Percentiles rank a stretch among this genome's conserved stretches.
phyloP scores from a whole-genome alignment of 2,888 invertebrate genomes.

The Schrankia costaestrigalis region DNA sequence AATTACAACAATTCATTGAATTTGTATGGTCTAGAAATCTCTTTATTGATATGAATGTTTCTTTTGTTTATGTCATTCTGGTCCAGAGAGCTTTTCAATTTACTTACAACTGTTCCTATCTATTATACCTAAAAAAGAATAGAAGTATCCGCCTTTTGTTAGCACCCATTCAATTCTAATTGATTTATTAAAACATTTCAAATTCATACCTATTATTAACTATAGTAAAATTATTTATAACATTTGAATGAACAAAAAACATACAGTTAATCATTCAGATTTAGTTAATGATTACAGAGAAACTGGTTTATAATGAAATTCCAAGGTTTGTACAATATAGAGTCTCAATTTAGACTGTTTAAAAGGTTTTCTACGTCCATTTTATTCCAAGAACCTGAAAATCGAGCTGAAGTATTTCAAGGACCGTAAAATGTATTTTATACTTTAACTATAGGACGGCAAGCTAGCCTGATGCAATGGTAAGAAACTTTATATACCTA shows the following conservation, averaged over 20 bases:
- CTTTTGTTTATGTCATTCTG: conserved; percentile 40
- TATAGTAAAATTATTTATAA: no score
- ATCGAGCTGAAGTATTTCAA: conserved; percentile 12
- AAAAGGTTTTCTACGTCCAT: no score
- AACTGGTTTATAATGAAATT: no score
- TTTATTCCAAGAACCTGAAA: conserved; percentile 12
- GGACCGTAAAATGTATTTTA: conserved; percentile 13
- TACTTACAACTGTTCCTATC: conserved; percentile 25
- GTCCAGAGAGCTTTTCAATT: conserved; percentile 45
- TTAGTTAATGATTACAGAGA: no score
- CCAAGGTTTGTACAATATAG: no score
- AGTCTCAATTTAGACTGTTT: no score
- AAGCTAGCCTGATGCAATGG: conserved; percentile 15
- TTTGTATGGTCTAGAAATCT: conserved; percentile 15
- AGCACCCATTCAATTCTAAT: conserved; percentile 3
- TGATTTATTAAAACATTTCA: background rate
- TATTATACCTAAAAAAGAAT: conserved; percentile 48
- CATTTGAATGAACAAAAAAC: no score
- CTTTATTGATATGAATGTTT: conserved; percentile 24
- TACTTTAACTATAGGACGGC: conserved; percentile 18
- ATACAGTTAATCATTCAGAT: no score
- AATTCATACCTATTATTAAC: no score
- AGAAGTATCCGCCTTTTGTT: conserved; percentile 18
- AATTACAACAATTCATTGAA: no score
- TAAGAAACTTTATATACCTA: conserved; percentile 16